Conservation (phyloP, 2,113 vertebrate genomes). For the Henicopernis longicauda region DNA sequence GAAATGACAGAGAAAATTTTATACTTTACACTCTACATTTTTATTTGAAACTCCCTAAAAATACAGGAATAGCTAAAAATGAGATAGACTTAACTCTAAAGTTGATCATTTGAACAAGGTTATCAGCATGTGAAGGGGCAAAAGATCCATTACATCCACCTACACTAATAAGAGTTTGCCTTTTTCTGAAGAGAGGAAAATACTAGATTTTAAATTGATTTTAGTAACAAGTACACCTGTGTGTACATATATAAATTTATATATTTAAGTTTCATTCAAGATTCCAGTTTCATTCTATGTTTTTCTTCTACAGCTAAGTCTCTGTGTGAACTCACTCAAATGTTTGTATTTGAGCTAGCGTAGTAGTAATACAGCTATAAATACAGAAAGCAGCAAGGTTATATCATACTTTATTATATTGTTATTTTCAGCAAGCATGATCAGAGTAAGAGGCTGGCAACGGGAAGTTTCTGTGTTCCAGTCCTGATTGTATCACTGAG, state of each 20-base stretch:
- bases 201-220: background rate
- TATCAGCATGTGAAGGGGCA: background rate
- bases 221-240: background rate
- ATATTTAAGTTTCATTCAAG: background rate
- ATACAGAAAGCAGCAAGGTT: constrained; percentile 13
- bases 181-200: background rate
- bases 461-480: constrained; percentile 34
- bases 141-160: background rate
- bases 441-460: constrained; percentile 22
- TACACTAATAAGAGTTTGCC: background rate
- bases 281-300: background rate
- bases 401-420: constrained; percentile 36
- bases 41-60: background rate
- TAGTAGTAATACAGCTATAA: constrained; percentile 11
- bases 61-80: background rate
- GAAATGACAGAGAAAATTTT: background rate
- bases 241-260: background rate
- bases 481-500: constrained; percentile 60
- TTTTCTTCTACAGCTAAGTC: background rate
- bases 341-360: background rate
- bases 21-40: background rate
- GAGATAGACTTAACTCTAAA: background rate
- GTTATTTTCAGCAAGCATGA: constrained; percentile 21
- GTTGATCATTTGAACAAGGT: background rate
- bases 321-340: background rate